Evolutionary conservation across 2,888 invertebrate species (phyloP).

Genomic region (Mamestra brassicae): DNA sequence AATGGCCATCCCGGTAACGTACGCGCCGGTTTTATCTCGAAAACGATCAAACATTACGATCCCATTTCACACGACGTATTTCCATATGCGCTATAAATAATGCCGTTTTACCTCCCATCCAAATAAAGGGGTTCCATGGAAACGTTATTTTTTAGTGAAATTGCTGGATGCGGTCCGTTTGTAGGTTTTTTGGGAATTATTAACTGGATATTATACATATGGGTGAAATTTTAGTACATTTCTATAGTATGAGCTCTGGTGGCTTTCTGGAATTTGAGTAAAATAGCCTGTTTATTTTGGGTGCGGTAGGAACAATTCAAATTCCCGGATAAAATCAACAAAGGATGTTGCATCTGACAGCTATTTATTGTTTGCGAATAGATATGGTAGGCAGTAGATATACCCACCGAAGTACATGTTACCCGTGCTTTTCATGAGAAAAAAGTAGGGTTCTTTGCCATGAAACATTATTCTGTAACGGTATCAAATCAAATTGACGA

Average conservation of each 20-base stretch:
- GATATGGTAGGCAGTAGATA: background rate
- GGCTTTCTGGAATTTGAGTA: constrained; percentile 1
- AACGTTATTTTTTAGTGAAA: constrained; percentile 57
- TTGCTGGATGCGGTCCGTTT: constrained; percentile 65
- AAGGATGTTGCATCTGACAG: constrained; percentile 1
- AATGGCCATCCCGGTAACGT: constrained; percentile 76
- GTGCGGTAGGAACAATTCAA: background rate
- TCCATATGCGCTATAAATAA: constrained; percentile 84
- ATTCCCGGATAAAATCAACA: background rate
- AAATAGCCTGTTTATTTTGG: background rate
- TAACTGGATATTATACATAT: background rate
- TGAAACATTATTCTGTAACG: background rate
- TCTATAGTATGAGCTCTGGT: background rate
- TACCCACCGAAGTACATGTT: background rate
- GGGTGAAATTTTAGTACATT: constrained; percentile 9
- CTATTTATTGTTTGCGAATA: background rate
- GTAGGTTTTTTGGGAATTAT: constrained; percentile 19
- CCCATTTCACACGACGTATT: constrained; percentile 81
- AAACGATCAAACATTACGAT: constrained; percentile 85
- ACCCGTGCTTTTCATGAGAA: background rate
- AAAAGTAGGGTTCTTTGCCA: background rate
- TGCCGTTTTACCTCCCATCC: constrained; percentile 77
- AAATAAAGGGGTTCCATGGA: constrained; percentile 69
- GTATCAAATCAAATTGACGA: background rate
- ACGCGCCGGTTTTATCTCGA: constrained; percentile 80